Evolutionary conservation across 2,113 vertebrate species (phyloP), one percentile per base, ranked within the genome.

Genomic region (Lethenteron camtschaticum): DNA sequence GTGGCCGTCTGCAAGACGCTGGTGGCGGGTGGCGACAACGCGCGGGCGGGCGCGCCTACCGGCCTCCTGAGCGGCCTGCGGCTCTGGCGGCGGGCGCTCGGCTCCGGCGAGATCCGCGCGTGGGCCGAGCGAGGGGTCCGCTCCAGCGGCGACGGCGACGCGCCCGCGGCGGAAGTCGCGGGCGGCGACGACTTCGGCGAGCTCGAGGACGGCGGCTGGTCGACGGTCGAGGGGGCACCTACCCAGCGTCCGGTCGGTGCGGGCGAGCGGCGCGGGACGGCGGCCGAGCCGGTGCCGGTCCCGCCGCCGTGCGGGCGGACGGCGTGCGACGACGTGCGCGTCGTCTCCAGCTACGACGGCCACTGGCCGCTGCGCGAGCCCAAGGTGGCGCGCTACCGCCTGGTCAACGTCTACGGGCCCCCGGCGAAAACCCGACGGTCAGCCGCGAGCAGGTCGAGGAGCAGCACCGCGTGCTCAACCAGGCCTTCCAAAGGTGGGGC

Each of bases 1-100:
- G 90, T 96, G 83, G 83, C 84, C 16, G 81, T 83, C 14, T 99
- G 94, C 70, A 86, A 88, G 70, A 80, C 79, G 1, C 74, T 99
- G 70, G 80, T 96, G 71, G 80, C 96, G 1, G 90, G 89, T 0
- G 89, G 90, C 0, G 86, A 87, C 7, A 84, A 78, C 68, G 88
- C 85, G 1, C 83, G 2, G 74, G 79, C 0, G 71, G 78, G 0
- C 82, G 82, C 12, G 70, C 77, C 66, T 96, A 90, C 75, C 24
- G 94, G 94, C 69, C 80, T 87, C 56, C 2, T 96, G 41, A 85
- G 85, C 0, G 79, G 83, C 0, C 73, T 95, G 70, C 72, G 75
- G 12, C 72, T 96, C 63, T 95, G 90, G 91, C 77, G 11, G 0
- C 71, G 73, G 0, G 80, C 81, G 9, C 81, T 82, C 13, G 72